phyloP scores from a whole-genome alignment of 2,888 invertebrate genomes.

The Leucoptera coffeella region DNA sequence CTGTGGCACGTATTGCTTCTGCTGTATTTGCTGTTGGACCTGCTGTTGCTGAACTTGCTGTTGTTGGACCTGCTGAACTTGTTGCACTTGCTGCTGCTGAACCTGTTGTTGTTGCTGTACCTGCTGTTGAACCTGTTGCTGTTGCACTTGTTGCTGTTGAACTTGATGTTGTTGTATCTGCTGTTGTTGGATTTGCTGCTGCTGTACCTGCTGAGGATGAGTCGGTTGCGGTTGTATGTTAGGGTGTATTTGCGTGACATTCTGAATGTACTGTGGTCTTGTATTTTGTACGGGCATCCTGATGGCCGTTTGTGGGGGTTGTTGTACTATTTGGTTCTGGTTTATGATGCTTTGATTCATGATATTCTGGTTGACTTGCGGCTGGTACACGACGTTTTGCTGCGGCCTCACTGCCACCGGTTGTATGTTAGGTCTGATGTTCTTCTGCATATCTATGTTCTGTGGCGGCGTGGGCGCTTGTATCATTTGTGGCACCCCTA shows the following conservation, averaged over 20 bases:
- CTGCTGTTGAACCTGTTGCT: neutral
- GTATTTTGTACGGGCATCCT: too few relatives aligned
- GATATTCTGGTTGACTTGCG: too few relatives aligned
- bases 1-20: neutral
- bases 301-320: too few relatives aligned
- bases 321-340: too few relatives aligned
- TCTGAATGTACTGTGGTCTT: too few relatives aligned
- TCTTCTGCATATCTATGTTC: constrained; percentile 8
- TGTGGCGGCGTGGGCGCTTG: constrained; percentile 1
- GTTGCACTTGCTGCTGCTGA: neutral
- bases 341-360: too few relatives aligned
- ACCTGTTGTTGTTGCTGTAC: neutral
- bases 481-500: constrained; percentile 1
- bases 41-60: too few relatives aligned
- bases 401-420: too few relatives aligned
- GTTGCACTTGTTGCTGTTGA: neutral
- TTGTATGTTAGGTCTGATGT: too few relatives aligned
- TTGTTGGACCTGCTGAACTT: constrained; percentile 1
- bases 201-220: constrained; percentile 1
- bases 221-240: too few relatives aligned
- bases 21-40: neutral
- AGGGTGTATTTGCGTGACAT: too few relatives aligned
- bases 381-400: too few relatives aligned
- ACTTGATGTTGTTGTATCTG: neutral
- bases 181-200: neutral